phyloP scores from a whole-genome alignment of 2,113 vertebrate species.

The Noturus placidus region DNA sequence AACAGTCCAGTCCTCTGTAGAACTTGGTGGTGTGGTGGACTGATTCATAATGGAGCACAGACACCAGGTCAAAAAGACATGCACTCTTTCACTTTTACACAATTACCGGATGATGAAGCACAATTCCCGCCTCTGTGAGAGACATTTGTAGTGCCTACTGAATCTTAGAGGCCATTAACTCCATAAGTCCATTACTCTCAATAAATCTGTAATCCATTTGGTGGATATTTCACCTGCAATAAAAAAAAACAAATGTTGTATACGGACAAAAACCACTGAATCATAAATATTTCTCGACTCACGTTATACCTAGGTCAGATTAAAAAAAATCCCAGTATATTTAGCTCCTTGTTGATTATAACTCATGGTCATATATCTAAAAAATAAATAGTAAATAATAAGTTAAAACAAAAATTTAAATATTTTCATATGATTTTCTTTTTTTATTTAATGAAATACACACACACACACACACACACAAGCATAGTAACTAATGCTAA shows the following conservation, averaged over 20 bases:
- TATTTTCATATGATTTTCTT: neutral
- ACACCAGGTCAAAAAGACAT: neutral
- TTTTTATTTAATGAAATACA: no score
- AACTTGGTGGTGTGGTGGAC: neutral
- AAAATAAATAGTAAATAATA: neutral
- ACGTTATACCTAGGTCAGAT: neutral
- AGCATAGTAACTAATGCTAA: neutral
- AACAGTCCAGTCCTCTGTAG: neutral
- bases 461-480: no score
- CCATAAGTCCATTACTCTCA: neutral
- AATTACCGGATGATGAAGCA: slow-evolving; percentile 1
- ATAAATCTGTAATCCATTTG: neutral
- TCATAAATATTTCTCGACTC: neutral
- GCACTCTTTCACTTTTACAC: neutral
- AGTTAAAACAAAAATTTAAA: neutral
- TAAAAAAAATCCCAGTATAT: no score
- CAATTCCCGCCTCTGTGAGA: neutral
- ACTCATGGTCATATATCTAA: no score
- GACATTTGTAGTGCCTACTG: neutral
- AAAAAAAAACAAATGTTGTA: neutral
- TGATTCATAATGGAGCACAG: neutral
- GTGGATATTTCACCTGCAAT: neutral
- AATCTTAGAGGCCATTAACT: neutral
- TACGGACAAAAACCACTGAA: neutral
- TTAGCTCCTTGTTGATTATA: neutral